phyloP scores from a whole-genome alignment of 2,113 vertebrate genomes.

The Pundamilia nyererei region DNA sequence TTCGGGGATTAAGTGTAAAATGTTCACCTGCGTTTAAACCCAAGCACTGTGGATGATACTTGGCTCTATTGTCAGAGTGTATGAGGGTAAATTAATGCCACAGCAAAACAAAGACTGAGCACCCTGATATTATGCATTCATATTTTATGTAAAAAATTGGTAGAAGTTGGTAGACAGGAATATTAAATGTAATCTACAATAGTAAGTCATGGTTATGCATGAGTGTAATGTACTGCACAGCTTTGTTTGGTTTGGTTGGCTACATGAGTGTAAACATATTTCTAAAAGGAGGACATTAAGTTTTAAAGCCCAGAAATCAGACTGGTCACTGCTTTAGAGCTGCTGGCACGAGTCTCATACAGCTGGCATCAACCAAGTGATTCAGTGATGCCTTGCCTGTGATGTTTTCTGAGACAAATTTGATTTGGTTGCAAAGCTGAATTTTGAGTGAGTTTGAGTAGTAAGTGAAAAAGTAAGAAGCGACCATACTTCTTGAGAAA shows the following conservation, averaged over 20 bases:
- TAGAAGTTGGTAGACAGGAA: neutral
- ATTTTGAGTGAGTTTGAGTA: neutral
- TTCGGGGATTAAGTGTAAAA: neutral
- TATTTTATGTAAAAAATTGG: neutral
- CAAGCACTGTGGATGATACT: fast-evolving
- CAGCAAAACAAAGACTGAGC: neutral
- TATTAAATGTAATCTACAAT: neutral
- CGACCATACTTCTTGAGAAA: neutral
- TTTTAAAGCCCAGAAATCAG: neutral
- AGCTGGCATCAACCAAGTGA: neutral
- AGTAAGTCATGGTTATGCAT: neutral
- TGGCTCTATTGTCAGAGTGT: neutral
- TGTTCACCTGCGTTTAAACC: neutral
- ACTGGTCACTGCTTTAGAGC: neutral
- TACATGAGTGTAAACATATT: neutral
- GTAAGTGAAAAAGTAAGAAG: neutral
- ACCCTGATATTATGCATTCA: neutral
- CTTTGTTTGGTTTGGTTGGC: neutral
- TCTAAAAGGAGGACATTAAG: neutral
- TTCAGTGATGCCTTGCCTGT: neutral
- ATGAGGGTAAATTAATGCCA: neutral
- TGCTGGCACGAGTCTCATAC: neutral
- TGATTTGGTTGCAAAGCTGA: neutral
- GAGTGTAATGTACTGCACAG: neutral
- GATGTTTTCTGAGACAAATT: neutral